Conservation (phyloP, 2,888 invertebrate genomes). For the Habroteleia sp. region DNA sequence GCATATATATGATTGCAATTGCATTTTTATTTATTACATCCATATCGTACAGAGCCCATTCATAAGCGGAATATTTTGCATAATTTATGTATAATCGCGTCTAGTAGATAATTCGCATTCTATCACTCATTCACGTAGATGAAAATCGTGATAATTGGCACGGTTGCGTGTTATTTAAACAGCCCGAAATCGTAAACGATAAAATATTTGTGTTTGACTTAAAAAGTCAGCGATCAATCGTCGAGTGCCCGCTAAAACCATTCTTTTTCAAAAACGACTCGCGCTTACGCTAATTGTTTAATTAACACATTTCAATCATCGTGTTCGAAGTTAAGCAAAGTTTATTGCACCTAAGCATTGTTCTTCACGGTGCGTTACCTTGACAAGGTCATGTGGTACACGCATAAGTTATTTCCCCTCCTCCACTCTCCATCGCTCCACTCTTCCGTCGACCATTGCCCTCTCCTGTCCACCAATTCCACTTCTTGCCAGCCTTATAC, state of each 20-base stretch:
- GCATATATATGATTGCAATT: no score
- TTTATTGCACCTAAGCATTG: conserved; percentile 76
- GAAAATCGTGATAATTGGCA: no score
- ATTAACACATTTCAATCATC: conserved; percentile 10
- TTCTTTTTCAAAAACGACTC: background rate
- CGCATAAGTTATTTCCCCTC: conserved; percentile 64
- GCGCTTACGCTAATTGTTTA: conserved; percentile 2
- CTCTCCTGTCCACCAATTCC: conserved; percentile 40
- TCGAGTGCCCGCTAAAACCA: background rate
- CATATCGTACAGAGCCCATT: no score
- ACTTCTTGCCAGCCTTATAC: conserved; percentile 32
- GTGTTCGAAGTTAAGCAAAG: conserved; percentile 55
- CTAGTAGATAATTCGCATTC: no score
- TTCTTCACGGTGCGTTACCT: conserved; percentile 74
- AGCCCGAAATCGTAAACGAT: no score
- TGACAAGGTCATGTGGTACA: conserved; percentile 76
- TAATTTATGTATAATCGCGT: no score
- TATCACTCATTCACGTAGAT: no score
- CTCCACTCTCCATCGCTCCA: conserved; percentile 38
- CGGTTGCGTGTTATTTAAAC: no score
- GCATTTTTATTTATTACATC: no score
- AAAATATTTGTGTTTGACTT: no score
- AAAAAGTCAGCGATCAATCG: no score
- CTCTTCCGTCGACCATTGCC: conserved; percentile 36
- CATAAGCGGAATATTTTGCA: no score